Percentiles rank a stretch among this genome's conserved stretches.
Evolutionary conservation across 2,797 vertebrate species (phyloP).

Genomic region (Tadarida brasiliensis): DNA sequence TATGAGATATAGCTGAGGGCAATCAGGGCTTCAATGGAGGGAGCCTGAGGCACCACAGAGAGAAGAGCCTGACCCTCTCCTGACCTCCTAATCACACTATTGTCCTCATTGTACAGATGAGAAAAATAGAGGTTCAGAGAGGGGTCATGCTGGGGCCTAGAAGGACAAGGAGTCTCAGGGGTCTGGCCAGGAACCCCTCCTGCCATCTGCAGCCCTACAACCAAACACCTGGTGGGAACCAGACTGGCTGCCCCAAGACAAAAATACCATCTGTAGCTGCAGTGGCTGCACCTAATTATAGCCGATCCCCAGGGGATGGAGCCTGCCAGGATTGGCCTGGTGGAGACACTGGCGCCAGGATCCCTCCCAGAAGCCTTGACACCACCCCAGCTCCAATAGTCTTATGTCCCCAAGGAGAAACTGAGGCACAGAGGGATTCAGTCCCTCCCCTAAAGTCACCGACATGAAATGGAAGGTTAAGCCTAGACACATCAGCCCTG

Average conservation of each 20-base stretch:
- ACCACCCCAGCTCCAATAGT: neutral
- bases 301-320: neutral
- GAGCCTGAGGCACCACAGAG: neutral
- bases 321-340: neutral
- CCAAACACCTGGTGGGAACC: slow-evolving; percentile 65
- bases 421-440: neutral
- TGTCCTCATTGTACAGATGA: neutral
- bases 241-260: slow-evolving; percentile 27
- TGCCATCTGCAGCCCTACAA: neutral
- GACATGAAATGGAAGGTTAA: neutral
- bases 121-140: neutral
- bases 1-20: neutral
- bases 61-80: neutral
- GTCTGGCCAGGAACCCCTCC: neutral
- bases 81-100: neutral
- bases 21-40: neutral
- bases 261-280: slow-evolving; percentile 65
- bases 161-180: neutral
- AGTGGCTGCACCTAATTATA: slow-evolving; percentile 65
- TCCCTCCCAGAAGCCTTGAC: neutral
- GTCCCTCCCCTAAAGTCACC: neutral
- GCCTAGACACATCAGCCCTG: neutral
- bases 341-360: neutral
- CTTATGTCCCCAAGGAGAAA: neutral
- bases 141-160: neutral